These are phyloP conservation scores for Ondatra zibethicus DNA, from an alignment of 2,113 vertebrate species.

Conservation along the genomic window DNA sequence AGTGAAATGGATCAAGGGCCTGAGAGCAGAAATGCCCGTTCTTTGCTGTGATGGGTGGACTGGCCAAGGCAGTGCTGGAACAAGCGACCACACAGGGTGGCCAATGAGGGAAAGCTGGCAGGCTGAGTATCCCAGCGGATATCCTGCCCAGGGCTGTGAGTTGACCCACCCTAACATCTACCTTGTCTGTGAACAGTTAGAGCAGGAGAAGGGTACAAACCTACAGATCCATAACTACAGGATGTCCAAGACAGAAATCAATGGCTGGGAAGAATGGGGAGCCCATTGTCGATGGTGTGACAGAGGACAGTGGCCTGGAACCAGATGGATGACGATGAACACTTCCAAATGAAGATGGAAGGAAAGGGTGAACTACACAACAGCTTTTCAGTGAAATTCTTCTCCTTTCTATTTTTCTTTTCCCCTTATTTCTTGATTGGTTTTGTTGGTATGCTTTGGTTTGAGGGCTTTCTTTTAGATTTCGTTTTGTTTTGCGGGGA, in stretches of 20 bases:
- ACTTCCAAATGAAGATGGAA: background rate
- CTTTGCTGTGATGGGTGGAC: background rate
- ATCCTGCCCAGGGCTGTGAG: background rate
- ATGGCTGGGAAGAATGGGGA: fast-evolving
- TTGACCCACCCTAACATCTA: background rate
- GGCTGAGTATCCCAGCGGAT: background rate
- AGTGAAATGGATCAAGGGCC: background rate
- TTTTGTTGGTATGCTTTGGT: background rate
- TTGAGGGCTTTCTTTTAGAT: background rate
- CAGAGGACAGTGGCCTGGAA: background rate
- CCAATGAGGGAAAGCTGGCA: background rate
- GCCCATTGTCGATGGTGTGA: background rate
- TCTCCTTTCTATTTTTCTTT: no score
- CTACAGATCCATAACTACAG: background rate
- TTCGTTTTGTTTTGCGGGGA: background rate
- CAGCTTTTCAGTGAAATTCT: background rate
- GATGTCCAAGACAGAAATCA: background rate
- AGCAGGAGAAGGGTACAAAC: background rate
- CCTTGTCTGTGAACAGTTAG: background rate
- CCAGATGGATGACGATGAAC: background rate
- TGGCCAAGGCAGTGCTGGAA: background rate
- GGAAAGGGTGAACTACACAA: background rate
- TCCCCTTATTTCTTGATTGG: background rate
- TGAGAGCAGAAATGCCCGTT: fast-evolving
- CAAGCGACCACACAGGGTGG: background rate